Conservation (phyloP, 2,113 vertebrate species). For the Toxotes chatareus region DNA sequence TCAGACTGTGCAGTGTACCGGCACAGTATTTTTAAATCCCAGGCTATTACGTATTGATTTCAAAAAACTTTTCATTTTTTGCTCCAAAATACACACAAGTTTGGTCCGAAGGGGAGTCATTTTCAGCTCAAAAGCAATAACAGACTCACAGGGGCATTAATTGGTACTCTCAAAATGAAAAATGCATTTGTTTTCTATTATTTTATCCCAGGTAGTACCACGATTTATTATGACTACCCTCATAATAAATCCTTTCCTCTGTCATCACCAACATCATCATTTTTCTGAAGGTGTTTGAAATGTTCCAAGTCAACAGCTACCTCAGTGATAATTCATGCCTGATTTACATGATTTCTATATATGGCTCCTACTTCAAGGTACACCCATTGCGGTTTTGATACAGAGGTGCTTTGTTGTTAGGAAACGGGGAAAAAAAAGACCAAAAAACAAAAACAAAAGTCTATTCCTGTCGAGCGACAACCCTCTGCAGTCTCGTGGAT, state of each 20-base stretch:
- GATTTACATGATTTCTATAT: conserved; percentile 81
- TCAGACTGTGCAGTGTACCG: conserved; percentile 79
- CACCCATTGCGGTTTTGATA: conserved; percentile 78
- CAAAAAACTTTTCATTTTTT: conserved; percentile 77
- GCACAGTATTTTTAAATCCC: conserved; percentile 82
- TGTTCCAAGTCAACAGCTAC: conserved; percentile 61
- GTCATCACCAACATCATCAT: conserved; percentile 60
- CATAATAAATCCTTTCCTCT: conserved; percentile 55
- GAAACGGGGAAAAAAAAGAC: conserved; percentile 43
- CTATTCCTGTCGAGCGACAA: conserved; percentile 82
- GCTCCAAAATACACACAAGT: conserved; percentile 74
- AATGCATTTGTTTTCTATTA: conserved; percentile 71
- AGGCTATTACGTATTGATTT: conserved; percentile 85
- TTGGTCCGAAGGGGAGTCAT: conserved; percentile 64
- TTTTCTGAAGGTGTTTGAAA: conserved; percentile 67
- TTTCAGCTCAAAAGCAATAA: conserved; percentile 67
- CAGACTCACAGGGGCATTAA: conserved; percentile 61
- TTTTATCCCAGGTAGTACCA: conserved; percentile 55
- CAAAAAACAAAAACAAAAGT: conserved; percentile 74
- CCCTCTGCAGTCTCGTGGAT: conserved; percentile 77
- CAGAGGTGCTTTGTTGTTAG: conserved; percentile 79
- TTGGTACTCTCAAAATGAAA: conserved; percentile 64
- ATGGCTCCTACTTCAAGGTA: conserved; percentile 79
- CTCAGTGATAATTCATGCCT: conserved; percentile 66
- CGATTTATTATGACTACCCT: not conserved